phyloP scores from a whole-genome alignment of 2,797 vertebrate genomes.

The Eospalax fontanierii region DNA sequence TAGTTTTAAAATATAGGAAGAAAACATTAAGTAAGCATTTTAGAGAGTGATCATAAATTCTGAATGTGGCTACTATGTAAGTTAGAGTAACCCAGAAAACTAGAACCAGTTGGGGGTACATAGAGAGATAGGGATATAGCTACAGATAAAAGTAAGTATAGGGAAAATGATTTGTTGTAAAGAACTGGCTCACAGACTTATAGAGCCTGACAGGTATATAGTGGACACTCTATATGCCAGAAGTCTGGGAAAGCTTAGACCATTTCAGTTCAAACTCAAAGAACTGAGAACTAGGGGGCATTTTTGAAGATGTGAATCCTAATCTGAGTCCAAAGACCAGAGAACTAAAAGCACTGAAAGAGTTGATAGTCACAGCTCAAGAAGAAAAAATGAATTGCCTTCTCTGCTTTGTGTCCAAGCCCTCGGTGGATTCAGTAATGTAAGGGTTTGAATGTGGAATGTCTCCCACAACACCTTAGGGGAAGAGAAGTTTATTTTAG shows the following conservation, averaged over 20 bases:
- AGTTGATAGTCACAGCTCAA: not conserved
- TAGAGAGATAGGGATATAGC: not conserved
- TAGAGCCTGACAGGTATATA: not conserved
- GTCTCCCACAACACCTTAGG: not conserved
- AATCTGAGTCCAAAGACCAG: not conserved
- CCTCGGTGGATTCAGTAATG: not conserved
- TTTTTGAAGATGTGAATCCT: too few species aligned
- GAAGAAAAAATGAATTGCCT: not conserved
- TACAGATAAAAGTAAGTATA: not conserved
- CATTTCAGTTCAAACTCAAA: not conserved
- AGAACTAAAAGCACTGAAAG: not conserved
- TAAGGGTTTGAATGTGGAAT: not conserved
- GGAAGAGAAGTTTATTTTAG: not conserved
- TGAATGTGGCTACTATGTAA: conserved; percentile 29
- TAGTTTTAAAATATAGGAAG: conserved; percentile 71
- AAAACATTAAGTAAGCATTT: conserved; percentile 60
- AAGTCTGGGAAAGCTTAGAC: not conserved
- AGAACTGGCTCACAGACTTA: not conserved
- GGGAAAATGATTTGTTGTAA: not conserved
- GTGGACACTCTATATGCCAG: not conserved
- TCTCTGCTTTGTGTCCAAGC: not conserved
- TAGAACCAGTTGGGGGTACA: not conserved
- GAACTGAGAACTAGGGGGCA: too few species aligned
- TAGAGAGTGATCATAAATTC: conserved; percentile 56
- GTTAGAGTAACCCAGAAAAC: not conserved